Evolutionary conservation across 2,113 vertebrate species (phyloP).

Genomic region (Mus spicilegus): DNA sequence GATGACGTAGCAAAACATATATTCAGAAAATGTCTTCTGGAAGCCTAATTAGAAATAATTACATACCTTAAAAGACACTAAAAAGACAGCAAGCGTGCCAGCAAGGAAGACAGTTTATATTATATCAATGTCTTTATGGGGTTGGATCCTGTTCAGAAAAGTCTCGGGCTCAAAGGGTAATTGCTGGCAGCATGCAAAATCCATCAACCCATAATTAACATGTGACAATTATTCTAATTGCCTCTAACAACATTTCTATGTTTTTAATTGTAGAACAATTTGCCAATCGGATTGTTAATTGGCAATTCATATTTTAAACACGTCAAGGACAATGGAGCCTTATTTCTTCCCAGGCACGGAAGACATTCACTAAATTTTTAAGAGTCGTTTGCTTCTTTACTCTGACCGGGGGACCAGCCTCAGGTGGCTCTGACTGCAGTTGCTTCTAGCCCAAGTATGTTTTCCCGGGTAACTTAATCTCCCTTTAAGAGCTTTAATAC

Average conservation of each 20-base stretch:
- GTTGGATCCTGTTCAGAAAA: conserved; percentile 88
- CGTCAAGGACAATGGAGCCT: conserved; percentile 83
- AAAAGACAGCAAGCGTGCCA: conserved; percentile 79
- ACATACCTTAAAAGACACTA: conserved; percentile 85
- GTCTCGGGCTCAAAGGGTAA: conserved; percentile 85
- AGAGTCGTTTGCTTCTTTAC: conserved; percentile 77
- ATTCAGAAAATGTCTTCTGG: conserved; percentile 78
- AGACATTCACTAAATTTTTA: conserved; percentile 71
- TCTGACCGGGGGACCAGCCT: conserved; percentile 48
- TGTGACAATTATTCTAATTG: conserved; percentile 90
- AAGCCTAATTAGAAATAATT: conserved; percentile 87
- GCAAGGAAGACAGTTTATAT: conserved; percentile 83
- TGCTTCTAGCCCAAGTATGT: conserved; percentile 75
- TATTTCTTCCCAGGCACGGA: conserved; percentile 80
- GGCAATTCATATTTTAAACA: conserved; percentile 87
- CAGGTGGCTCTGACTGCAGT: conserved; percentile 79
- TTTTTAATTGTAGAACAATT: conserved; percentile 89
- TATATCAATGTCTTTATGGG: conserved; percentile 86
- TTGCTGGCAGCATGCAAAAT: conserved; percentile 87
- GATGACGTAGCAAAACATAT: conserved; percentile 66
- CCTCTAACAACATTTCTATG: conserved; percentile 87
- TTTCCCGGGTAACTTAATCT: conserved; percentile 77
- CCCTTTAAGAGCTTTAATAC: conserved; percentile 61
- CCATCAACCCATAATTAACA: conserved; percentile 90
- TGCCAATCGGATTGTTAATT: conserved; percentile 88